These are phyloP conservation scores for Scleropages formosus DNA, from an alignment of 2,797 vertebrate species.

Conservation along the genomic window DNA sequence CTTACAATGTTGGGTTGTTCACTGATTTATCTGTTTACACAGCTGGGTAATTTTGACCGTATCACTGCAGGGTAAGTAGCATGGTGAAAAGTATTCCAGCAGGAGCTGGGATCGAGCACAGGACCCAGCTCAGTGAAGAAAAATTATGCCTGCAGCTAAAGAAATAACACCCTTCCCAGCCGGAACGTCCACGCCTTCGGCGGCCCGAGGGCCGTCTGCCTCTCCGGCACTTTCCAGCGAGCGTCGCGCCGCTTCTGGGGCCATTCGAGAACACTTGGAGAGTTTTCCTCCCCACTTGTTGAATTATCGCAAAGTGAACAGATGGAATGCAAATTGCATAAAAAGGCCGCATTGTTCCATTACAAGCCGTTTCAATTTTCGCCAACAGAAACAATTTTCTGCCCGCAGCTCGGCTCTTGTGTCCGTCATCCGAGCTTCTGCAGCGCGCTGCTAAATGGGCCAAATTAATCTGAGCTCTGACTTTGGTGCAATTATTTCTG, in stretches of 20 bases:
- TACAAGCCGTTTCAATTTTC: background rate
- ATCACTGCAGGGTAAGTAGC: no score
- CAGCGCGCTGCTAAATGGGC: background rate
- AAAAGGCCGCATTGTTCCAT: background rate
- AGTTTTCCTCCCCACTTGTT: background rate
- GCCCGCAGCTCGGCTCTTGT: background rate
- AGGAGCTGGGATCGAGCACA: no score
- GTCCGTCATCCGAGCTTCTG: slow-evolving; percentile 2
- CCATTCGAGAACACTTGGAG: background rate
- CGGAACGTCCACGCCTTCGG: background rate
- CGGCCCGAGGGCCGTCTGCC: background rate
- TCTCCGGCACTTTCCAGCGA: background rate
- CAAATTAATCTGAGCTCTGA: slow-evolving; percentile 10
- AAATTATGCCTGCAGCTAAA: no score
- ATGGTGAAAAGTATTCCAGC: no score
- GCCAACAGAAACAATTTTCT: slow-evolving; percentile 8
- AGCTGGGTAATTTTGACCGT: no score
- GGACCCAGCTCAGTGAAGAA: no score
- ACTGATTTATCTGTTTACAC: no score
- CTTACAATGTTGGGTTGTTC: no score
- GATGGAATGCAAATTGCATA: slow-evolving; percentile 6
- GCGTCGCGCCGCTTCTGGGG: background rate
- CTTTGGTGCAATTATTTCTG: slow-evolving; percentile 21
- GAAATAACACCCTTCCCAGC: no score
- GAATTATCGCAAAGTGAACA: slow-evolving; percentile 10